Percentiles rank a stretch among this genome's conserved stretches.
Evolutionary conservation across 2,113 vertebrate genomes (phyloP).

Genomic region (Myrmecophaga tridactyla): DNA sequence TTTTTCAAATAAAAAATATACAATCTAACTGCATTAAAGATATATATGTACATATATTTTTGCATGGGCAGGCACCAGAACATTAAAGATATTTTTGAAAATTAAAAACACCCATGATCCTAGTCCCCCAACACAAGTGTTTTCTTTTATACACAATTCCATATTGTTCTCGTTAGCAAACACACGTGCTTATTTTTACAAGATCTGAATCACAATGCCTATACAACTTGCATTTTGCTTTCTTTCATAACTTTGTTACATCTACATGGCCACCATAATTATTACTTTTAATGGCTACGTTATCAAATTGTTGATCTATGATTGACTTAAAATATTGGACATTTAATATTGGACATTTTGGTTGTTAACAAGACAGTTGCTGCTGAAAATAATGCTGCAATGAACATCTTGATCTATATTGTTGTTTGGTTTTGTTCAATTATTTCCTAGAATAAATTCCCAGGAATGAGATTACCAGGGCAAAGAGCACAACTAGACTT

Average conservation of each 20-base stretch:
- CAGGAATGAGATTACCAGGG: background rate
- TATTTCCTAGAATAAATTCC: background rate
- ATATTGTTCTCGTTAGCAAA: background rate
- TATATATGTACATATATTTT: no score
- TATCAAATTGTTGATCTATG: background rate
- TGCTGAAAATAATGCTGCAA: background rate
- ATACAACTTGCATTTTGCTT: background rate
- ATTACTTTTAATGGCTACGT: background rate
- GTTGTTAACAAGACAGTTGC: background rate
- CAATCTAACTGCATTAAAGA: background rate
- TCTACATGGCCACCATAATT: background rate
- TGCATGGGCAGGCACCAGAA: no score
- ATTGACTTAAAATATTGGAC: background rate
- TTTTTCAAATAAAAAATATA: background rate
- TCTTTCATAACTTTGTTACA: background rate
- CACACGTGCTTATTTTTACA: background rate
- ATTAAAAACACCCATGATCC: background rate
- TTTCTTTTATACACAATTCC: background rate
- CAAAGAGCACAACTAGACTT: background rate
- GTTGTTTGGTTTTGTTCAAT: background rate
- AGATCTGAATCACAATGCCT: background rate
- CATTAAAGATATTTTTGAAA: background rate
- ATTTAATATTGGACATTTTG: background rate
- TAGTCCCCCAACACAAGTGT: background rate
- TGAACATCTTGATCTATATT: background rate